Conservation (phyloP, 2,113 vertebrate genomes). For the Bubo blakistoni region DNA sequence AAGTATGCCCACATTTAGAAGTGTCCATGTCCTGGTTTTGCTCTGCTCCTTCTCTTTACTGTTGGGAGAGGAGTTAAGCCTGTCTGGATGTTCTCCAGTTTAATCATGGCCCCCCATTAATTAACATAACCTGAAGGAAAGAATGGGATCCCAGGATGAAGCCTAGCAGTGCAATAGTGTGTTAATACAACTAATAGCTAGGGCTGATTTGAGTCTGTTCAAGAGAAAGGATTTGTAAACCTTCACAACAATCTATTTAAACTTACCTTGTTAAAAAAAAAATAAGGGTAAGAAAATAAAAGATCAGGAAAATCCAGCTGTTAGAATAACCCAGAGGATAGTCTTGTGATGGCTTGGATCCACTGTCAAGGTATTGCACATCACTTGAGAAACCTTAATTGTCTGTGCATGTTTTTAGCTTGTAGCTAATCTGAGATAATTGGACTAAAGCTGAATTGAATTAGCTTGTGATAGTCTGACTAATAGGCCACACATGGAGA, state of each 20-base stretch:
- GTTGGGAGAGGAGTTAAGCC: neutral
- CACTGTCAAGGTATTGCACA: neutral
- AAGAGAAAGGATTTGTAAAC: neutral
- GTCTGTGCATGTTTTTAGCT: neutral
- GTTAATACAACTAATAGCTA: neutral
- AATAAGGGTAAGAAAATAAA: neutral
- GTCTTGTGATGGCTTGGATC: neutral
- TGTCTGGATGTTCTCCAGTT: neutral
- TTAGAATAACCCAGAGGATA: neutral
- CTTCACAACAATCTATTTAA: neutral
- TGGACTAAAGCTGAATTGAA: constrained; percentile 10
- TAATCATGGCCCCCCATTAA: neutral
- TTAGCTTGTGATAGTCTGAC: neutral
- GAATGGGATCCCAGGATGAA: neutral
- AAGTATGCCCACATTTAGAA: neutral
- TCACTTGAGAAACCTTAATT: neutral
- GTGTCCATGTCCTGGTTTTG: neutral
- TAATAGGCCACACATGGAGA: neutral
- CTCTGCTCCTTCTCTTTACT: neutral
- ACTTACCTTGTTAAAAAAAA: too few species aligned
- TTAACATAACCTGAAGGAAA: neutral
- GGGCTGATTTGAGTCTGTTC: neutral
- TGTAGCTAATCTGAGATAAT: neutral
- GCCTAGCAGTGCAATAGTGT: too few species aligned
- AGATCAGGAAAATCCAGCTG: neutral